Percentiles rank a stretch among this genome's conserved stretches.
These are phyloP conservation scores for Notoglanidium macrostoma DNA, from an alignment of 2,797 vertebrate genomes.

Conservation along the genomic window DNA sequence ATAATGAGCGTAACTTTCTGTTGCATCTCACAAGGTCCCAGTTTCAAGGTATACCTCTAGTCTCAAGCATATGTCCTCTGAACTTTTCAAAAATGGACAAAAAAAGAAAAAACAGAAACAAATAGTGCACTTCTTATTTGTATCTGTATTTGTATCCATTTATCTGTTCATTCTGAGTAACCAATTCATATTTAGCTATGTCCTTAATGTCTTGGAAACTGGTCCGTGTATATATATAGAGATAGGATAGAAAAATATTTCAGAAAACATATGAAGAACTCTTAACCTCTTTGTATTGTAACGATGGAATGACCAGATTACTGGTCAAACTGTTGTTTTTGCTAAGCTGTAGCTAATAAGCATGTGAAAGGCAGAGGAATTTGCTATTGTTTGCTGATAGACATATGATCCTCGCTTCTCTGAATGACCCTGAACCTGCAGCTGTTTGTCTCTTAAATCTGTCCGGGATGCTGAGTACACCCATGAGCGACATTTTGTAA, in stretches of 20 bases:
- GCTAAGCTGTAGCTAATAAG: constrained; percentile 36
- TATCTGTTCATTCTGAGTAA: background rate
- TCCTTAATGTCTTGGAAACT: background rate
- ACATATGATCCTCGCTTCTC: constrained; percentile 54
- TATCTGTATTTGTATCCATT: background rate
- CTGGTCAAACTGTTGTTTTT: constrained; percentile 33
- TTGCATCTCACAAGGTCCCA: background rate
- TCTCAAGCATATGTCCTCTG: background rate
- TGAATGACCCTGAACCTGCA: constrained; percentile 30
- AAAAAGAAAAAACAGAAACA: background rate
- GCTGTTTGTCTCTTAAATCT: constrained; percentile 24
- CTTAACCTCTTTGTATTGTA: background rate
- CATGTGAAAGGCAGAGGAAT: constrained; percentile 56
- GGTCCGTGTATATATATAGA: background rate
- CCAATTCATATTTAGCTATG: background rate
- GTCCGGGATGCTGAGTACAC: constrained; percentile 15
- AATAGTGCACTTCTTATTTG: background rate
- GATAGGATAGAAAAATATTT: background rate
- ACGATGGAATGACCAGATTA: constrained; percentile 1
- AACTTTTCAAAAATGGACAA: background rate
- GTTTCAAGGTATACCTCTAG: background rate
- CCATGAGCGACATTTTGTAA: constrained; percentile 35
- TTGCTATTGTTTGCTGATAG: constrained; percentile 37
- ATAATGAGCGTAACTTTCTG: background rate
- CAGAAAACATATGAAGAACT: too few species aligned